Conservation (phyloP, 2,888 invertebrate species). For the Philhelius pedissequus region DNA sequence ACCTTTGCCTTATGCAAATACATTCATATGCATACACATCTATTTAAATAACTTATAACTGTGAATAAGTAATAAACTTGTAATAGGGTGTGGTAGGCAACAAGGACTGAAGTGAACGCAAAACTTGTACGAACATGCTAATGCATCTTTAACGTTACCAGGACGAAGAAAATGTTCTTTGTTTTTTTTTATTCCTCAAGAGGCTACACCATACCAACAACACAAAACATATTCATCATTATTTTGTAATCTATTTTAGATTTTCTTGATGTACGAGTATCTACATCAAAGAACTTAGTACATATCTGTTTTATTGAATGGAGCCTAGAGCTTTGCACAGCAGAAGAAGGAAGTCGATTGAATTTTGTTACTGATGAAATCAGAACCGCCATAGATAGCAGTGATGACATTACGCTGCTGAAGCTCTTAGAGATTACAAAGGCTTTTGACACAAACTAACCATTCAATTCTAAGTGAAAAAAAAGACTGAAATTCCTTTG, state of each 20-base stretch:
- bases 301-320: too few relatives aligned
- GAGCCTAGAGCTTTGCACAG: too few relatives aligned
- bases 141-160: neutral
- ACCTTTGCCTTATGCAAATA: neutral
- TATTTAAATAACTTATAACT: conserved; percentile 44
- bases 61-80: conserved; percentile 34
- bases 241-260: conserved; percentile 55
- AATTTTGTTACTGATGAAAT: too few relatives aligned
- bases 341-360: too few relatives aligned
- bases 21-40: neutral
- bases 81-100: neutral
- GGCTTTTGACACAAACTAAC: too few relatives aligned
- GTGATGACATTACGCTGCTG: too few relatives aligned
- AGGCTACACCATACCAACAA: neutral
- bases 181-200: neutral
- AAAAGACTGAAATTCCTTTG: too few relatives aligned
- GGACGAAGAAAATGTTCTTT: neutral
- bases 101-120: conserved; percentile 17
- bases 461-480: too few relatives aligned
- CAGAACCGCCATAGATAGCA: too few relatives aligned
- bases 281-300: neutral
- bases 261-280: conserved; percentile 20
- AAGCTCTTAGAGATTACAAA: too few relatives aligned
- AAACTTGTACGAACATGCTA: conserved; percentile 39
- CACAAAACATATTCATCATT: conserved; percentile 12